Evolutionary conservation across 2,888 invertebrate genomes (phyloP).

Genomic region (Aricia artaxerxes): DNA sequence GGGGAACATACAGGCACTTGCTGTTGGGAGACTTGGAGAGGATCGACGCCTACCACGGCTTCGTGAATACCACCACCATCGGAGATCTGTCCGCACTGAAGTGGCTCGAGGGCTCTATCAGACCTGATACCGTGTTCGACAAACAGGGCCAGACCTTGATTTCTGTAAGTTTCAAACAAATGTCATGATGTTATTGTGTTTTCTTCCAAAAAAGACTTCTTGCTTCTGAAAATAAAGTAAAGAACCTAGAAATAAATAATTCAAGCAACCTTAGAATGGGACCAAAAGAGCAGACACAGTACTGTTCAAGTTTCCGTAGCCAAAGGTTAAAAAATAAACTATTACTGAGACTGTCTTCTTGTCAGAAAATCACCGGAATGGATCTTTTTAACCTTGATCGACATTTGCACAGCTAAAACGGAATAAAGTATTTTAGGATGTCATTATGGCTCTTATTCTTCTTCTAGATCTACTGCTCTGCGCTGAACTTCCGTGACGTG

Average conservation of each 20-base stretch:
- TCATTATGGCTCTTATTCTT: not conserved
- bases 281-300: too few species aligned
- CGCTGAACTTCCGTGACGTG: conserved; percentile 96
- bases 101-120: conserved; percentile 84
- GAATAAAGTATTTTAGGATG: too few species aligned
- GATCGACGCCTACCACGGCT: conserved; percentile 83
- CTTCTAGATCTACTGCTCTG: conserved; percentile 85
- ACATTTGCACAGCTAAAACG: too few species aligned
- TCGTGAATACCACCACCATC: conserved; percentile 86
- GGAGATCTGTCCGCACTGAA: conserved; percentile 92
- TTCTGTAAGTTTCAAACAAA: conserved; percentile 54
- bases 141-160: conserved; percentile 54
- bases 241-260: too few species aligned
- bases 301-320: too few species aligned
- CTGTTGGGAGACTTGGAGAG: conserved; percentile 77
- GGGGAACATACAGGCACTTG: conserved; percentile 93
- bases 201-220: too few species aligned
- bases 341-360: too few species aligned
- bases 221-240: too few species aligned
- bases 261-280: too few species aligned
- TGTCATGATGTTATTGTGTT: not conserved
- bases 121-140: conserved; percentile 55
- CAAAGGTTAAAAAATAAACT: too few species aligned
- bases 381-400: too few species aligned
- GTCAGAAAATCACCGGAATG: too few species aligned